These are phyloP conservation scores for Electrophaes corylata DNA, from an alignment of 2,888 invertebrate species.

Conservation along the genomic window DNA sequence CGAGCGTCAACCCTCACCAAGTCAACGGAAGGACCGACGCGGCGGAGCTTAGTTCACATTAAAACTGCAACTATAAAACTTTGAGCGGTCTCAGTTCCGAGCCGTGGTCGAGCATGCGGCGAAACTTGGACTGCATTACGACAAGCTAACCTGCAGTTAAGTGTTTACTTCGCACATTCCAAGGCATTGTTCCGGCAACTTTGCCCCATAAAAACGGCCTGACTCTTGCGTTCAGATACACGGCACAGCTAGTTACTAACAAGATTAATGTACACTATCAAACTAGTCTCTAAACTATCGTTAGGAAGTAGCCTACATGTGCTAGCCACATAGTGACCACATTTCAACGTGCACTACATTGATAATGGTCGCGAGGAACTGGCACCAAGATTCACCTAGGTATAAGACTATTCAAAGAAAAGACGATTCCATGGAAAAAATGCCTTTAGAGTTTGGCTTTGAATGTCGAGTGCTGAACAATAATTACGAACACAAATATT, in stretches of 20 bases:
- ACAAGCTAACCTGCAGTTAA: constrained; percentile 79
- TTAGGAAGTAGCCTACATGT: constrained; percentile 17
- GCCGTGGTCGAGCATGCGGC: constrained; percentile 62
- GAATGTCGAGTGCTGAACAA: too few relatives aligned
- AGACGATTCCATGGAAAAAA: too few relatives aligned
- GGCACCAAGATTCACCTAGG: too few relatives aligned
- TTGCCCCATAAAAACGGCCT: constrained; percentile 68
- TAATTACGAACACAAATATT: too few relatives aligned
- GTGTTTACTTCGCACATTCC: constrained; percentile 80
- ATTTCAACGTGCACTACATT: too few relatives aligned
- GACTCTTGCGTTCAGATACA: constrained; percentile 51
- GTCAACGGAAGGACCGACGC: constrained; percentile 42
- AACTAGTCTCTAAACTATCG: constrained; percentile 40
- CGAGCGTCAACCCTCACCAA: constrained; percentile 34
- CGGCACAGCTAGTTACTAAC: constrained; percentile 36
- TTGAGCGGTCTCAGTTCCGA: constrained; percentile 55
- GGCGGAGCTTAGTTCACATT: constrained; percentile 59
- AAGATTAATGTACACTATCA: constrained; percentile 50
- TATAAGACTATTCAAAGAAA: too few relatives aligned
- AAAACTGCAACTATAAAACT: constrained; percentile 75
- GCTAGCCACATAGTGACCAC: background rate
- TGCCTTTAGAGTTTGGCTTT: too few relatives aligned
- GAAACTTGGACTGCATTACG: constrained; percentile 77
- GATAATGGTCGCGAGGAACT: too few relatives aligned
- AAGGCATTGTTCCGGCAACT: constrained; percentile 66